phyloP scores from a whole-genome alignment of 1,140 invertebrate genomes.

The Drosophila watanabei region DNA sequence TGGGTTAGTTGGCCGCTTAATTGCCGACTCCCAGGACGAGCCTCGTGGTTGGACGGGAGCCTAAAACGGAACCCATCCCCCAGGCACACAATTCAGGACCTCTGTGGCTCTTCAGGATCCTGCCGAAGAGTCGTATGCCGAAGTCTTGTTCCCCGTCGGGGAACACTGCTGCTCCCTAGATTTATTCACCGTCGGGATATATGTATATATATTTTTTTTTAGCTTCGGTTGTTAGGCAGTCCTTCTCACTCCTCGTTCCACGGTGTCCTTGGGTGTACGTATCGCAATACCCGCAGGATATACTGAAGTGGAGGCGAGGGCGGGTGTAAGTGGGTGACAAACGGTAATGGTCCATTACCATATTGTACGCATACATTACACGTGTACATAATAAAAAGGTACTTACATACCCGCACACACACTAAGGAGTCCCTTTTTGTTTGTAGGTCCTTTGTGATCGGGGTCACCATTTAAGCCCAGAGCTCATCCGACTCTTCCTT shows the following conservation, averaged over 20 bases:
- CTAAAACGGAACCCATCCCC: constrained; percentile 23
- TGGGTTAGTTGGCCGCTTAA: constrained; percentile 61
- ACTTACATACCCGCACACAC: constrained; percentile 23
- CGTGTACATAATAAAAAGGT: constrained; percentile 57
- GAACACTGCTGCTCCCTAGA: constrained; percentile 14
- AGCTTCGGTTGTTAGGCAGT: constrained; percentile 51
- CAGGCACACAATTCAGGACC: not conserved
- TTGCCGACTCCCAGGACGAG: constrained; percentile 59
- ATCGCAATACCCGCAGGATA: constrained; percentile 16
- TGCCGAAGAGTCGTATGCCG: not conserved
- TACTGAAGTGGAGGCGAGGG: not conserved
- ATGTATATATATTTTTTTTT: constrained; percentile 2
- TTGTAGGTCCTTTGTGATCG: constrained; percentile 36
- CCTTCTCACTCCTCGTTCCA: not conserved
- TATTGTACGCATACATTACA: constrained; percentile 58
- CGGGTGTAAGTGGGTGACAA: constrained; percentile 52
- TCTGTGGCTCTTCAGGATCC: not conserved
- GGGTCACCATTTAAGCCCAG: constrained; percentile 31
- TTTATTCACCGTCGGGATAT: constrained; percentile 59
- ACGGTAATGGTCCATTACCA: constrained; percentile 57
- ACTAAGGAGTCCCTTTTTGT: constrained; percentile 11
- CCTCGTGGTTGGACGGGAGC: constrained; percentile 69
- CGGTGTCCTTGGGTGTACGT: constrained; percentile 58
- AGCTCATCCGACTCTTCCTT: constrained; percentile 22
- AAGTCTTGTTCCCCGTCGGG: constrained; percentile 50